Percentiles rank a stretch among this genome's conserved stretches.
Conservation (phyloP, 2,113 vertebrate genomes). For the Apistogramma diplotaenia region DNA sequence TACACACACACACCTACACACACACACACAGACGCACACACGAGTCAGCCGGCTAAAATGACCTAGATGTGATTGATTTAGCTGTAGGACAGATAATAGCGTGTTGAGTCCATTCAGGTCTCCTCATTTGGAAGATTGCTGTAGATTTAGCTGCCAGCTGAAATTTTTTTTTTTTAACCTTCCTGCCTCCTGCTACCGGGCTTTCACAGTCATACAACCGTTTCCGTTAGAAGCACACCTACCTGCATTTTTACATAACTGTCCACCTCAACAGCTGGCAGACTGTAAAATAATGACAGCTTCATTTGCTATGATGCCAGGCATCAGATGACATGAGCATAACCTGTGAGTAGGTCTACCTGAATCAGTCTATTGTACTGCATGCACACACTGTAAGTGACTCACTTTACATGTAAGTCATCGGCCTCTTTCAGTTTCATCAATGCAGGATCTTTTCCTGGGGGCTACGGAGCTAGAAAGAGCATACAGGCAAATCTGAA, state of each 20-base stretch:
- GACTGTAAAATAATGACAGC: not conserved
- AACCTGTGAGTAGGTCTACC: not conserved
- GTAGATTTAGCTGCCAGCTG: not conserved
- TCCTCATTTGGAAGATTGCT: constrained; percentile 24
- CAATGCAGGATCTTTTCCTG: constrained; percentile 17
- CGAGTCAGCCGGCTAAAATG: constrained; percentile 37
- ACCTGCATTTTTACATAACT: constrained; percentile 22
- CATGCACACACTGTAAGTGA: constrained; percentile 25
- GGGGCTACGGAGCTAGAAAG: constrained; percentile 1
- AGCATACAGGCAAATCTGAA: not conserved
- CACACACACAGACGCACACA: constrained; percentile 13
- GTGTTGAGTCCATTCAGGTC: not conserved
- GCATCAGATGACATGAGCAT: constrained; percentile 2
- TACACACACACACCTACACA: not conserved
- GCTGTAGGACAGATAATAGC: constrained; percentile 40
- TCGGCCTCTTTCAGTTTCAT: constrained; percentile 18
- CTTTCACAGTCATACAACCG: not conserved
- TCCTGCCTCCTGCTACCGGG: not conserved
- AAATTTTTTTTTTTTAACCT: not conserved
- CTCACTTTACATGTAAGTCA: constrained; percentile 10
- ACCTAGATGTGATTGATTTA: constrained; percentile 68
- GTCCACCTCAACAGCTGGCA: not conserved
- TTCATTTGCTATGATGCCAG: constrained; percentile 26
- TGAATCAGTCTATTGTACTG: not conserved
- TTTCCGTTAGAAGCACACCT: not conserved